Base-by-base conservation (phyloP, 2,888 invertebrate genomes). In the Atrina japonica region DNA sequence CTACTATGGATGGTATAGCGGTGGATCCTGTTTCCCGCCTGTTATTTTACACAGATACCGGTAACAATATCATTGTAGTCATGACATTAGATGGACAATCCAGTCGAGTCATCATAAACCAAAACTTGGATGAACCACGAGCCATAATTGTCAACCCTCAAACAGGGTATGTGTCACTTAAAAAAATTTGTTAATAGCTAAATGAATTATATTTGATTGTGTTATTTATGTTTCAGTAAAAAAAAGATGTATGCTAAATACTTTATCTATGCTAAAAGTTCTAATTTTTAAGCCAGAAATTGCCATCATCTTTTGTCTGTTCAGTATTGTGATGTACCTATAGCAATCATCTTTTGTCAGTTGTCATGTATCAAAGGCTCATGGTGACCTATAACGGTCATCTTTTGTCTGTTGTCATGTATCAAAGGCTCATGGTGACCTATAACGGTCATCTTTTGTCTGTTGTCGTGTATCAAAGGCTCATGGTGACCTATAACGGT, bases 31-130 rank as follows among this genome's bases (percentile, higher is more conserved):
- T 81, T 18, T 83, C 84, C 0, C 78, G 82, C 1, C 69, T 86
- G 14, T 64, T 87, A 16, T 86, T 85, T 73, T 87, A 85, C 76
- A 83, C 86, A 0, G 87, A 87, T 76, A 83, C 86, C 1, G 83
- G 83, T 18, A 72, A 76, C 56, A 75, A 86, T 63, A 53, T 77
- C 27, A 85, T 87, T 35, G 83, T 79, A 29, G 77, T 82, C 9
- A 65, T 84, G 60, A 81, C 77, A 18, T 60, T 82, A 2, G 78
- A 81, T 64, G 84, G 83, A 16, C 75, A 70, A 16, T 73, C 73
- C 23, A 75, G 77, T 49, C 78, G 80, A 55, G 68, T 78, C 9
- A 66, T 86, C 45, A 73, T 86, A 23, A 78, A 73, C 56, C 58
- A 70, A 1, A 75, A 72, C 23, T 70, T 85, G 9, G 84, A 86